Base-by-base conservation (phyloP, 2,113 vertebrate genomes). In the Patagioenas fasciata region DNA sequence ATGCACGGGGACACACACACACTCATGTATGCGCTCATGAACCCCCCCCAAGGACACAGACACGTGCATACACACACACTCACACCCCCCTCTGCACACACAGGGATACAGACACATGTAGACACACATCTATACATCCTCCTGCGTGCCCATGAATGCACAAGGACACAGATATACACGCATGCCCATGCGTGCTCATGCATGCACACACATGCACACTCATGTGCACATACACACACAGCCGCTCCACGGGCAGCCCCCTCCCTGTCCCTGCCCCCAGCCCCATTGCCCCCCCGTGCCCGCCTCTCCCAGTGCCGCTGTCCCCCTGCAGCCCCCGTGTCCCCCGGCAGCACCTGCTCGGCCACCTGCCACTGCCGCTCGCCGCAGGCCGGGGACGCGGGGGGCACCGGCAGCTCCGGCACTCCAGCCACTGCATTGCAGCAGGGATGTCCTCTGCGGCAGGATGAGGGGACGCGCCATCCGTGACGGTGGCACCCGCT, bases 381-480 rank as follows among this genome's bases (percentile, higher is more conserved):
- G 9, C 85, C 8, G 10, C 57, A 16, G 32, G 50, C 81, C 31
- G 1, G 17, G 29, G 50, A 32, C 24, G 6, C 34, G 8, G 34
- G 9, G 16, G 32, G 36, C 83, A 80, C 47, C 21, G 28, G 32
- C 40, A 24, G 80, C 60, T 32, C 64, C 25, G 25, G 36, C 9
- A 21, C 11, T 12, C 28, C 34, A 16, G 38, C 20, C 5, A 15
- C 96, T 25, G 96, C 96, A 96, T 51, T 96, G 96, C 96, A 86
- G 93, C 88, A 74, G 21, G 9, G 44, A 36, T 57, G 91, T 78
- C 94, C 96, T 94, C 94, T 93, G 91, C 32, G 16, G 12, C 72
- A 67, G 89, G 81, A 53, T 74, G 19, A 50, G 58, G 91, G 79
- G 50, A 93, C 36, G 9, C 1, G 44, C 13, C 62, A 71, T 62